Percentiles rank a stretch among this genome's conserved stretches.
These are phyloP conservation scores for Drosophila kanekoi DNA, from an alignment of 2,888 invertebrate species.

Conservation along the genomic window DNA sequence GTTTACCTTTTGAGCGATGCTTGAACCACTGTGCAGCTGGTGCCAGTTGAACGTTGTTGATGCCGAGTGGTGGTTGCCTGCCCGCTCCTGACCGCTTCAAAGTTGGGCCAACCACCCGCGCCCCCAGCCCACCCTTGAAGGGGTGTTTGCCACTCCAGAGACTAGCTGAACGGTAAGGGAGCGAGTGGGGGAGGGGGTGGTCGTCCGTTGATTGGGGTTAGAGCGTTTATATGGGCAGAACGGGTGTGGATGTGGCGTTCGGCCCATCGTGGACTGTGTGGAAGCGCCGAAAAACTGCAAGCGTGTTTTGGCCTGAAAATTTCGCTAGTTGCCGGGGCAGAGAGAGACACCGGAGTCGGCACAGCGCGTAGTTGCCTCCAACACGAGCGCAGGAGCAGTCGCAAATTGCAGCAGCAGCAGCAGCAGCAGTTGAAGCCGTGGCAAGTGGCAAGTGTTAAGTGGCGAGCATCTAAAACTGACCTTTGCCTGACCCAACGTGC, in stretches of 20 bases:
- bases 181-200: neutral
- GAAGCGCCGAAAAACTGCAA: conserved; percentile 65
- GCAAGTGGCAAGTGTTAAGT: conserved; percentile 31
- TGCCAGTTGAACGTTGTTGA: conserved; percentile 38
- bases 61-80: conserved; percentile 42
- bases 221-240: conserved; percentile 5
- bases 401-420: conserved; percentile 51
- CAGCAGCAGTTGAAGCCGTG: conserved; percentile 12
- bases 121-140: conserved; percentile 16
- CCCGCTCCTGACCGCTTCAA: conserved; percentile 30
- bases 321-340: conserved; percentile 16
- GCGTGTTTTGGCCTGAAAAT: conserved; percentile 50
- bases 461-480: conserved; percentile 35
- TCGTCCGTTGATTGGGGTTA: conserved; percentile 6
- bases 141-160: conserved; percentile 22
- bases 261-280: conserved; percentile 24
- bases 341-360: conserved; percentile 21
- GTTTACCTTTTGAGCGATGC: neutral
- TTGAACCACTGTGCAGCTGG: conserved; percentile 39
- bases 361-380: conserved; percentile 63
- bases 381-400: conserved; percentile 70
- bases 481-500: conserved; percentile 20
- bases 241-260: neutral
- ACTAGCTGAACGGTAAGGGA: too few species aligned
- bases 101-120: conserved; percentile 41